Evolutionary conservation across 2,888 invertebrate species (phyloP).

Genomic region (Scaptomyza polygonia): DNA sequence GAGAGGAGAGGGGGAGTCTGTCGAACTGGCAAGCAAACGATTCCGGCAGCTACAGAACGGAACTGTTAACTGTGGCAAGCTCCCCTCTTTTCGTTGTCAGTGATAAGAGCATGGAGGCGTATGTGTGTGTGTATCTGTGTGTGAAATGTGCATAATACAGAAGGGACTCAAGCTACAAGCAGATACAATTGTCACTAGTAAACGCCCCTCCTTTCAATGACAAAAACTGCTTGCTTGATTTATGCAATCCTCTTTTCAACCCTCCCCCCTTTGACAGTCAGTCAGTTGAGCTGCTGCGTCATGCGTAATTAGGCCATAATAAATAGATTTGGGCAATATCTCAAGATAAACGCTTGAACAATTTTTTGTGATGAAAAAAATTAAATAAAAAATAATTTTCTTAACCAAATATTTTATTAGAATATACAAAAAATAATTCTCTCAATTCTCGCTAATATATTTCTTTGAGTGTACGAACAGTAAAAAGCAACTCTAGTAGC

Average conservation of each 20-base stretch:
- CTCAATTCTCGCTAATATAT: not conserved
- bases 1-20: slow-evolving; percentile 11
- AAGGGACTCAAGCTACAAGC: slow-evolving; percentile 8
- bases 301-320: slow-evolving; percentile 68
- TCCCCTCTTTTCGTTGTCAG: slow-evolving; percentile 27
- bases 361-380: no score
- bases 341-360: not conserved
- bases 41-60: slow-evolving; percentile 66
- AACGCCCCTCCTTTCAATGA: slow-evolving; percentile 36
- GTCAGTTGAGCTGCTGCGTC: slow-evolving; percentile 18
- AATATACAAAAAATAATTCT: no score
- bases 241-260: slow-evolving; percentile 11
- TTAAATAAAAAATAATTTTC: no score
- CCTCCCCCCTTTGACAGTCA: slow-evolving; percentile 21
- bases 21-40: slow-evolving; percentile 42
- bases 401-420: no score
- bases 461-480: slow-evolving; percentile 3
- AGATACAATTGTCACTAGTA: slow-evolving; percentile 54
- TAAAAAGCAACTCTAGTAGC: not conserved
- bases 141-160: not conserved
- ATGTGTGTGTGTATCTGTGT: slow-evolving; percentile 10
- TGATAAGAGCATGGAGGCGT: slow-evolving; percentile 54
- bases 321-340: slow-evolving; percentile 29
- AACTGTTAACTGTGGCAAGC: slow-evolving; percentile 53
- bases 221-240: slow-evolving; percentile 19